Base-by-base conservation (phyloP, 92 coral and sea anemone species). In the Bergia puertoricense region DNA sequence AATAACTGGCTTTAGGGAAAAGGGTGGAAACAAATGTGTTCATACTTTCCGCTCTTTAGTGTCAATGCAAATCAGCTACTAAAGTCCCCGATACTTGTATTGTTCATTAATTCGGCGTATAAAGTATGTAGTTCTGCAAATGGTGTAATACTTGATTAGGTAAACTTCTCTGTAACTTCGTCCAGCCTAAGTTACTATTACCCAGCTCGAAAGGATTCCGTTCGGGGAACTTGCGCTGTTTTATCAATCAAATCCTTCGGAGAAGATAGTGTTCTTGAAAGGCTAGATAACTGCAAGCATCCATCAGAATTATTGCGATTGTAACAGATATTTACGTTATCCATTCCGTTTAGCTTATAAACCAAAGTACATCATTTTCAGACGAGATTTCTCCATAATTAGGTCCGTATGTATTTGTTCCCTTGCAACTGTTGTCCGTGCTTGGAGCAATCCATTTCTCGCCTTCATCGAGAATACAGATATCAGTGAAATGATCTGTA, bases 401-500 rank as follows among this genome's bases (percentile, higher is more conserved):
- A 8, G 36, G 1, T 50, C 50, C 41, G 20, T 9, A 79, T 9
- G 39, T 48, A n/a, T 37, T 37, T 37, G 13, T 42, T 79, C 16
- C 16, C 66, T 22, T 79, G 62, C 66, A 46, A 0, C 40, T 79
- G 41, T 54, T 14, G 20, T 79, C 42, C 8, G 16, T 23, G 37
- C 15, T 54, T 0, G 42, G 39, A 8, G 42, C 8, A 23, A 1
- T 50, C 1, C 18, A 8, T 18, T 79, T 51, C 43, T n/a, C 44
- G 43, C 42, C n/a, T 0, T 79, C 82, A 13, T 76, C 80, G 1
- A 50, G 8, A 22, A 50, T 11, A 14, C 14, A 79, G 44, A 30
- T 79, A 11, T 50, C 82, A 37, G 82, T 79, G 3, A 79, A 79
- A 79, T 79, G 82, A 45, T 79, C 62, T 43, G 62, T 79, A 36